Base-by-base conservation (phyloP, 2,113 vertebrate species). In the Mormyrus iriodes region DNA sequence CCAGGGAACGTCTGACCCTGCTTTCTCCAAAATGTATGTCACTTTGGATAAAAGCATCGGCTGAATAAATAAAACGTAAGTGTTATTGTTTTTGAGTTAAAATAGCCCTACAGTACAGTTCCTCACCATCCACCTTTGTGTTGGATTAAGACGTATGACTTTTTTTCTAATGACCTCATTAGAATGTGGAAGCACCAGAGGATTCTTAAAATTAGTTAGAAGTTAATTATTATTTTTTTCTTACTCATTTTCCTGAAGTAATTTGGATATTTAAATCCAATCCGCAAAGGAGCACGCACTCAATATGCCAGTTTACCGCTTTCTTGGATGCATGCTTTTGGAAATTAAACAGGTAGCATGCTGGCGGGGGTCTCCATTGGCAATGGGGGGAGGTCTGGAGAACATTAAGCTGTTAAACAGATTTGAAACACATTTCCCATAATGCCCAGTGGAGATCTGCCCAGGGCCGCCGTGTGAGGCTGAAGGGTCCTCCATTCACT, bases 301-400 rank as follows among this genome's bases (percentile, higher is more conserved):
- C 93, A 93, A 95, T 95, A 94, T 93, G 89, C 92, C 92, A 93
- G 92, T 94, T 94, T 93, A 93, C 93, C 27, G 91, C 92, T 92
- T 94, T 91, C 92, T 93, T 90, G 90, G 92, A 93, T 88, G 90
- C 83, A 1, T 88, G 76, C 88, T 92, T 89, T 85, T 69, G 90
- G 89, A 91, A 92, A 94, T 93, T 92, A 91, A 89, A 91, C 86
- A 92, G 86, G 88, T 88, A 89, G 91, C 91, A 86, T 89, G 93
- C 5, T 48, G 46, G 46, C 8, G 46, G 46, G 46, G 91, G 93
- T 92, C 90, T 94, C 94, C 93, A 92, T 93, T 91, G 90, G 19
- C 3, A 92, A 92, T 31, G 10, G 90, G 46, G 89, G 89, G 90
- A n/a, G 93, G 92, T 90, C 92, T 93, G 91, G 91, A 88, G 91